Percentiles rank a stretch among this genome's conserved stretches.
Evolutionary conservation across 2,797 vertebrate species (phyloP).

Genomic region (Clarias fuscus): DNA sequence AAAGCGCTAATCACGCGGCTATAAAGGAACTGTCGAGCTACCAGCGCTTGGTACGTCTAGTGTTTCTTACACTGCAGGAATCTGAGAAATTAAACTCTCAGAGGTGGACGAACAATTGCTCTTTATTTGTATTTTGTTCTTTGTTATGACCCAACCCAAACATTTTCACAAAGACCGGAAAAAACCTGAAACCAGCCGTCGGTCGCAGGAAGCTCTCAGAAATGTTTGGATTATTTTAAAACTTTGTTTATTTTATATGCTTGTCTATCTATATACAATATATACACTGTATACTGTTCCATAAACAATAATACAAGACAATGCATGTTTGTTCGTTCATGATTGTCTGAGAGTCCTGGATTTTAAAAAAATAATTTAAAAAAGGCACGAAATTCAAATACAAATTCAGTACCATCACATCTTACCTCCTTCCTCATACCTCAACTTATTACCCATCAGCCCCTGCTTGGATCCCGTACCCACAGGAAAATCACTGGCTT

Average conservation of each 20-base stretch:
- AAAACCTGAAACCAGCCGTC: background rate
- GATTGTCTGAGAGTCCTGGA: too few relatives aligned
- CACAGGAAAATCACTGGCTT: conserved; percentile 30
- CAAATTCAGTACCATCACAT: background rate
- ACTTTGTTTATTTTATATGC: background rate
- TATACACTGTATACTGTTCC: background rate
- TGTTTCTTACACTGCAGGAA: background rate
- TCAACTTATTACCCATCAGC: conserved; percentile 8
- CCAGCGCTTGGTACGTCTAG: background rate
- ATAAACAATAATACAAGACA: background rate
- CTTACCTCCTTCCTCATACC: background rate
- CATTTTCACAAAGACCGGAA: background rate
- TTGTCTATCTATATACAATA: background rate
- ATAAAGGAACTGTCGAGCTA: background rate
- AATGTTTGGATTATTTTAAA: background rate
- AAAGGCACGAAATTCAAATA: too few relatives aligned
- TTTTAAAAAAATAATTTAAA: too few relatives aligned
- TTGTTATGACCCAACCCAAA: conserved; percentile 30
- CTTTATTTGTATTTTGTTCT: conserved; percentile 16
- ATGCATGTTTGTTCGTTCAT: background rate
- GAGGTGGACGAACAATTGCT: background rate
- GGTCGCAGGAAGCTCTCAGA: background rate
- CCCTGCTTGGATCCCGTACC: background rate
- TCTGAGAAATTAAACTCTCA: conserved; percentile 15
- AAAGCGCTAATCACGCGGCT: background rate